Evolutionary conservation across 2,113 vertebrate genomes (phyloP), one percentile per base, ranked within the genome.

Genomic region (Oenanthe melanoleuca): DNA sequence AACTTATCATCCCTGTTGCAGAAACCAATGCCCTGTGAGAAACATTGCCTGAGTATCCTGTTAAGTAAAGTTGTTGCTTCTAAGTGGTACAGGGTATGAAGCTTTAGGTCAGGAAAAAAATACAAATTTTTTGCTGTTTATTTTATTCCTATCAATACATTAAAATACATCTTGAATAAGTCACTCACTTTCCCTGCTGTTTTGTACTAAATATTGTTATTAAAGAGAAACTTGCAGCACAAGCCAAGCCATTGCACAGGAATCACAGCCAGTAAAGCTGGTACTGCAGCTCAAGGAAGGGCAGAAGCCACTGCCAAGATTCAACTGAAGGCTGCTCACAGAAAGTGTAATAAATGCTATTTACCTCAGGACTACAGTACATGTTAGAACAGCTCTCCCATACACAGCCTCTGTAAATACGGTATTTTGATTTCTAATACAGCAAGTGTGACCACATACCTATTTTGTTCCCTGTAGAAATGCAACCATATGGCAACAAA

Each of bases 391-490:
- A 78, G 49, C 18, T 80, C 28, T 80, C 19, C 45, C 22, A 66
- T 26, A 75, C 0, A 1, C 23, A 64, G 34, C 47, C 71, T 71
- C 44, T 56, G 33, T 37, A 93, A 74, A 57, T 40, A 88, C 0
- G 8, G 23, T 42, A 75, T 82, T 85, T 45, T 81, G 31, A 82
- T 83, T 52, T 64, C 63, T 77, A 77, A 38, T 65, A 40, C 10
- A 23, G 4, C 14, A 81, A 77, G 4, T 59, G 14, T 60, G n/a
- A 73, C 47, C 72, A 61, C 71, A 47, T 96, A 99, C 99, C 99
- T 96, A 99, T 99, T 98, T 98, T 99, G 98, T 99, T 99, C 74
- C 99, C 99, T 33, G 99, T 99, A 95, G 99, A 99, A 98, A 99
- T 99, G 95, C 99, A 99, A 37, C 99, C 99, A 40, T 99, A 99